Evolutionary conservation across 2,797 vertebrate genomes (phyloP).

Genomic region (Spheniscus humboldti): DNA sequence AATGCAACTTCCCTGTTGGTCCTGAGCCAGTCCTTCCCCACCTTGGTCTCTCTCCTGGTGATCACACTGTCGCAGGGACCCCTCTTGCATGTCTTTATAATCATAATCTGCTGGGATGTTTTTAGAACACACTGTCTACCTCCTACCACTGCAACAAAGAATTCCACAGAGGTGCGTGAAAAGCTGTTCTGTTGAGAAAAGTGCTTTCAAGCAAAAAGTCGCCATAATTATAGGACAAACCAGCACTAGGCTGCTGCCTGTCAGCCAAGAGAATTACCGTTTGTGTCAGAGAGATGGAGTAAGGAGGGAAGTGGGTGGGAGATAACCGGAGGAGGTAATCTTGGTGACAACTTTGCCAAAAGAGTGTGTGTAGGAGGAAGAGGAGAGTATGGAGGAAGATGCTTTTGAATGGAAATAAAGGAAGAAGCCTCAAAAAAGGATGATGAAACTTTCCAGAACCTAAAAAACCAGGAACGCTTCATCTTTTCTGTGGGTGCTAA

Average conservation of each 20-base stretch:
- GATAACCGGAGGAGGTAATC: neutral
- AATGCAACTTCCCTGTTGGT: neutral
- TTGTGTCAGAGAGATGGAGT: neutral
- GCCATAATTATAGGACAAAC: neutral
- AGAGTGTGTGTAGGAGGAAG: neutral
- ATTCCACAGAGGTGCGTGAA: neutral
- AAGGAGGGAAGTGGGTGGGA: neutral
- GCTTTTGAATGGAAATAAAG: neutral
- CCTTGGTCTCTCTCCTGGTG: neutral
- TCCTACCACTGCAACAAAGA: neutral
- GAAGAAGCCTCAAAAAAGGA: neutral
- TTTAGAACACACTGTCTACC: neutral
- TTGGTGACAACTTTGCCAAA: neutral
- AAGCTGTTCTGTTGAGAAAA: neutral
- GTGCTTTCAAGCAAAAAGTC: neutral
- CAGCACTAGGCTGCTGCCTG: neutral
- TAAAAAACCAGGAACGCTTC: neutral
- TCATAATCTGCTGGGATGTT: neutral
- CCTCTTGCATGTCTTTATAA: neutral
- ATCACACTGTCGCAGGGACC: fast-evolving
- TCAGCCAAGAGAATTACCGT: neutral
- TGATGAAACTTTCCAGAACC: neutral
- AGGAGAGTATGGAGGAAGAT: neutral
- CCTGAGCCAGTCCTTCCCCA: neutral
- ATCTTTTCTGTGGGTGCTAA: neutral